Evolutionary conservation across 1,140 invertebrate genomes (phyloP).

Genomic region (Pseudoatta argentina): DNA sequence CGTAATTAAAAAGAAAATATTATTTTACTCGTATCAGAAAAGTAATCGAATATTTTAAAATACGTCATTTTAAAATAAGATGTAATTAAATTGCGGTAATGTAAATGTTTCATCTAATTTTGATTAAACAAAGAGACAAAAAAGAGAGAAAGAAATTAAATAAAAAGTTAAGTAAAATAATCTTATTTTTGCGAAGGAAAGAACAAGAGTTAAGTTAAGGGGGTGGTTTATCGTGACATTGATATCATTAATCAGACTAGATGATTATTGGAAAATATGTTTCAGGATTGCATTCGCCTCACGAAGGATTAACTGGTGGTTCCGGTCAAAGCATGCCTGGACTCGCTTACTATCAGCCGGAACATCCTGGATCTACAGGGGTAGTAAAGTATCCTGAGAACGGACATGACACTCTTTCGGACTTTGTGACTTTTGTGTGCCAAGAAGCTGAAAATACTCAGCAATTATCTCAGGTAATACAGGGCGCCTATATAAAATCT

Average conservation of each 20-base stretch:
- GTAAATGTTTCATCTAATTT: constrained; percentile 29
- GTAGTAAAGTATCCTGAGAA: constrained; percentile 93
- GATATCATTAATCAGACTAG: constrained; percentile 30
- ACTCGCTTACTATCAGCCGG: constrained; percentile 88
- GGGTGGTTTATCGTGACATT: constrained; percentile 79
- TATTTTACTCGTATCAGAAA: neutral
- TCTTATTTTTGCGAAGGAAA: constrained; percentile 31
- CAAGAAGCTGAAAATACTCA: constrained; percentile 95
- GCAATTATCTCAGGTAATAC: constrained; percentile 91
- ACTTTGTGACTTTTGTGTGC: constrained; percentile 98
- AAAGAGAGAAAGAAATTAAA: neutral
- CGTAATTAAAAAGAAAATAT: neutral
- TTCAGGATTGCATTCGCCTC: constrained; percentile 88
- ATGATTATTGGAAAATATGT: constrained; percentile 76
- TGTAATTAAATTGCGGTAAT: neutral
- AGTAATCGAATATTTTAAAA: neutral
- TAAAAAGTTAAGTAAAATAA: constrained; percentile 9
- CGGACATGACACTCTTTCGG: constrained; percentile 96
- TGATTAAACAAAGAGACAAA: neutral
- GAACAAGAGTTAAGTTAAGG: constrained; percentile 68
- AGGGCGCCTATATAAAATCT: neutral
- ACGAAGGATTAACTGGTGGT: constrained; percentile 89
- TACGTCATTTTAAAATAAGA: neutral
- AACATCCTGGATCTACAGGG: constrained; percentile 87
- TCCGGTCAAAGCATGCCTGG: constrained; percentile 90